Percentiles rank a stretch among this genome's conserved stretches.
These are phyloP conservation scores for Serilophus lunatus DNA, from an alignment of 2,113 vertebrate genomes.

Conservation along the genomic window DNA sequence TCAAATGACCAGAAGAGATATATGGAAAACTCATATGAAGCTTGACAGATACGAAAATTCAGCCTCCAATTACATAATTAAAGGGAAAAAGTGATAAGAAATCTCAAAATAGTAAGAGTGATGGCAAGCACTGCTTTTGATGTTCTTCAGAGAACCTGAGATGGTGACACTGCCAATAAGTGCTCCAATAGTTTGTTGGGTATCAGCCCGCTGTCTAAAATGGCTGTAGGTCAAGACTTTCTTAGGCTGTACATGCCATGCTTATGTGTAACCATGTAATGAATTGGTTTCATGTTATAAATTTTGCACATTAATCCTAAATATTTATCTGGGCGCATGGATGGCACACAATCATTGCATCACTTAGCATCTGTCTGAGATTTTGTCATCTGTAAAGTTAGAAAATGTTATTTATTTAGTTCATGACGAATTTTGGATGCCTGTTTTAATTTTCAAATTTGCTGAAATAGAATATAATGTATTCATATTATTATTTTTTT, in stretches of 20 bases:
- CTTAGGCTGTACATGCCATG: not conserved
- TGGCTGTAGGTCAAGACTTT: not conserved
- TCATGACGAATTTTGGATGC: not conserved
- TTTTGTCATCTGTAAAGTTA: not conserved
- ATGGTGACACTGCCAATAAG: not conserved
- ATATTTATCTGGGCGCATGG: not conserved
- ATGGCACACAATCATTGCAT: not conserved
- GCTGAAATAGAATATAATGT: not conserved
- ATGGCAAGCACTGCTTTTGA: not conserved
- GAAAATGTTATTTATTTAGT: not conserved
- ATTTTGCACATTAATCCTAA: not conserved
- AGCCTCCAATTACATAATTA: not conserved
- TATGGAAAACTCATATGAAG: not conserved
- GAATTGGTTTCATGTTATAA: not conserved
- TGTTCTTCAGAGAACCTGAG: not conserved
- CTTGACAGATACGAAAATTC: not conserved
- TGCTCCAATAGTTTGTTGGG: not conserved
- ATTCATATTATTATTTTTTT: not conserved
- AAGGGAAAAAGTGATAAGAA: not conserved
- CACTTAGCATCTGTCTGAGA: not conserved
- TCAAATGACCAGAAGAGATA: not conserved
- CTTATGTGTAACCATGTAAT: not conserved
- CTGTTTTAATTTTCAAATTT: not conserved
- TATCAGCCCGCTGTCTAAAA: not conserved
- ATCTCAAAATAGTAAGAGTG: fast-evolving